phyloP scores from a whole-genome alignment of 2,113 vertebrate species.

The Chamaetylas fuelleborni region DNA sequence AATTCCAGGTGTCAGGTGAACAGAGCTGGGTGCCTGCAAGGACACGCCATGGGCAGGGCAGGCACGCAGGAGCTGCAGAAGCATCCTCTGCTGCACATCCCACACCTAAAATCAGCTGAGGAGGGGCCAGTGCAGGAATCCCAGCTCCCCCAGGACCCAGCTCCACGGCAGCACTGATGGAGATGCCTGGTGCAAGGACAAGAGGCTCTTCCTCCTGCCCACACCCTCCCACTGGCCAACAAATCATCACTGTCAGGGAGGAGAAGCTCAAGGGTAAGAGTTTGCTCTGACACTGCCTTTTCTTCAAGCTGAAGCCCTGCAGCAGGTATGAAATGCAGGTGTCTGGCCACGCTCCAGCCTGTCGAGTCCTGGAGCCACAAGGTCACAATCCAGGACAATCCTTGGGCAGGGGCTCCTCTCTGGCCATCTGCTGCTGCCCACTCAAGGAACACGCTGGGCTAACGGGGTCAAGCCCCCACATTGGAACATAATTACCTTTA shows the following conservation, averaged over 20 bases:
- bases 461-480: not conserved
- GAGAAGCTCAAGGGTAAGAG: not conserved
- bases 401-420: not conserved
- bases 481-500: not conserved
- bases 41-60: rapidly evolving
- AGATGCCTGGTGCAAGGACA: not conserved
- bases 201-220: not conserved
- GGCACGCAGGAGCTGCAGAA: not conserved
- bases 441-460: not conserved
- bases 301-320: not conserved
- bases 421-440: conserved; percentile 5
- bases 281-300: not conserved
- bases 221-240: rapidly evolving
- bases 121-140: not conserved
- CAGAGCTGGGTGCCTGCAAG: not conserved
- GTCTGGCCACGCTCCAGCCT: not conserved
- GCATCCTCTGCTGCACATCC: not conserved
- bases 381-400: not conserved
- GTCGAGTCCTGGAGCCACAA: rapidly evolving
- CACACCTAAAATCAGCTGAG: not conserved
- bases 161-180: not conserved
- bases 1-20: rapidly evolving
- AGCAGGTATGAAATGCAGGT: not conserved
- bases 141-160: not conserved
- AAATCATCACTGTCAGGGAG: rapidly evolving